phyloP scores from a whole-genome alignment of 2,797 vertebrate genomes.

The Scomberomorus guttatus region DNA sequence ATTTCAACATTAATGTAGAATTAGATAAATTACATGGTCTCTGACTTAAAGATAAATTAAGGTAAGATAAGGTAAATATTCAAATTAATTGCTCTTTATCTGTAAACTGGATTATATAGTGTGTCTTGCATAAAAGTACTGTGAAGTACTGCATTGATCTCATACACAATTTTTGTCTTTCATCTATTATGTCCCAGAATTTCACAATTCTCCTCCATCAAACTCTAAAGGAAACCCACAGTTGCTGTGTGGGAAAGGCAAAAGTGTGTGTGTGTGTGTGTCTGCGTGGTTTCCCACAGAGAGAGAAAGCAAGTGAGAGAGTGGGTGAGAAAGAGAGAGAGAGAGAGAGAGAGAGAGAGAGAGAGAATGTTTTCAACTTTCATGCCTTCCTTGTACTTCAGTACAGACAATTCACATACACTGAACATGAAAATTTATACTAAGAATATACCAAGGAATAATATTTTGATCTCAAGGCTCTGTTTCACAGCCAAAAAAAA shows the following conservation, averaged over 20 bases:
- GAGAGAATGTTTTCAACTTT: slow-evolving; percentile 20
- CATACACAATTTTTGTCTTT: not conserved
- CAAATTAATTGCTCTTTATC: not conserved
- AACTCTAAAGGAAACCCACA: slow-evolving; percentile 1
- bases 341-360: not conserved
- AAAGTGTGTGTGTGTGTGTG: not conserved
- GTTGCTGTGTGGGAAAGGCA: slow-evolving; percentile 6
- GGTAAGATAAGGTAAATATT: too few relatives aligned
- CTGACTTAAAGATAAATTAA: not conserved
- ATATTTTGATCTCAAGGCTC: slow-evolving; percentile 35
- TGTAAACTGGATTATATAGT: not conserved
- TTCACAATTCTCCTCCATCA: not conserved
- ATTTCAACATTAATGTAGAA: not conserved
- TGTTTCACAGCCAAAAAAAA: slow-evolving; percentile 15
- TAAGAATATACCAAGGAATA: slow-evolving; percentile 30
- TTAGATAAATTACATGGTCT: not conserved
- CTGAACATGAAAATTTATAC: slow-evolving; percentile 20
- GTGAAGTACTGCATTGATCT: not conserved
- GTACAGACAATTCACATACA: slow-evolving; percentile 24
- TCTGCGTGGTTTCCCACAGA: not conserved
- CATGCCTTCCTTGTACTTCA: slow-evolving; percentile 33
- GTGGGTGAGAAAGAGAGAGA: not conserved
- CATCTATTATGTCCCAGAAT: slow-evolving; percentile 5
- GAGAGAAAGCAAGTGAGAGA: not conserved
- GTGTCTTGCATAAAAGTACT: not conserved